These are phyloP conservation scores for Temnothorax unifasciatus DNA, from an alignment of 2,888 invertebrate species.

Conservation along the genomic window DNA sequence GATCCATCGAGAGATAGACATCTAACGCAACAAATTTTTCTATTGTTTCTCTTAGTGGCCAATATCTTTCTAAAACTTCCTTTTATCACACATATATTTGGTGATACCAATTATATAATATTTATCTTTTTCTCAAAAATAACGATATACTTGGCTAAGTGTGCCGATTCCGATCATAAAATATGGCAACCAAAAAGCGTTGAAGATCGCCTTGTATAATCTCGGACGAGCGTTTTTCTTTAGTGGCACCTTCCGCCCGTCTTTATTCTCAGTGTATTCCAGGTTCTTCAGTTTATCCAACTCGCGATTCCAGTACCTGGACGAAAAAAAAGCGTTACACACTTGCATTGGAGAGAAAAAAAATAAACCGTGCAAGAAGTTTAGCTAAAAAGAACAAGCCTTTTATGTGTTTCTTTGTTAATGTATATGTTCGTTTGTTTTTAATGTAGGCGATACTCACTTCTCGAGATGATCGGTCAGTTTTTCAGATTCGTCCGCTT, in stretches of 20 bases:
- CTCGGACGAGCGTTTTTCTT: slow-evolving; percentile 62
- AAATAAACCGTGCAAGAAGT: too few species aligned
- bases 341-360: not conserved
- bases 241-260: slow-evolving; percentile 63
- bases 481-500: slow-evolving; percentile 82
- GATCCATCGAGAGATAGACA: too few species aligned
- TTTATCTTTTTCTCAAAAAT: too few species aligned
- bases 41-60: too few species aligned
- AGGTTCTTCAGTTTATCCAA: slow-evolving; percentile 76
- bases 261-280: slow-evolving; percentile 67
- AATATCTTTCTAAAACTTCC: too few species aligned
- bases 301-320: slow-evolving; percentile 74
- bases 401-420: too few species aligned
- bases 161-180: slow-evolving; percentile 64
- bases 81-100: too few species aligned
- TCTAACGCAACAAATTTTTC: too few species aligned
- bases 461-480: slow-evolving; percentile 82
- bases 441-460: slow-evolving; percentile 70
- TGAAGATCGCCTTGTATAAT: slow-evolving; percentile 78
- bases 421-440: not conserved
- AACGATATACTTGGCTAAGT: too few species aligned
- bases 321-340: not conserved
- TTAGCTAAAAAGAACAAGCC: too few species aligned
- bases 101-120: too few species aligned
- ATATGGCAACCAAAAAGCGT: slow-evolving; percentile 85